Conservation (phyloP, 2,797 vertebrate species). For the Amblyopsis hoosieri region DNA sequence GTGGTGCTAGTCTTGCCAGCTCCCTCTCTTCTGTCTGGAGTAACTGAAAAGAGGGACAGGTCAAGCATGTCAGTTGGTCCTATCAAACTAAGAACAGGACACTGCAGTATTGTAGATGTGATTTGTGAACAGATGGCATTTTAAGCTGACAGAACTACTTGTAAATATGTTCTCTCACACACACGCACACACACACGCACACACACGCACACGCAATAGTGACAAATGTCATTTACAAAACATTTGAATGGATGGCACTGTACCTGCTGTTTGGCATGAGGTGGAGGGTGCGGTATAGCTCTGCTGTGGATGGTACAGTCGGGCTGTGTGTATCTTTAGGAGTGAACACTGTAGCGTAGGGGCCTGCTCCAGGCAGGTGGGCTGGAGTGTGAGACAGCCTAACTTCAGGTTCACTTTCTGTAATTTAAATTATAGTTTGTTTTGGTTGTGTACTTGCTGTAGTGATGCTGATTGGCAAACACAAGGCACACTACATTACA, state of each 20-base stretch:
- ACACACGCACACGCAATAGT: not conserved
- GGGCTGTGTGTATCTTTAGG: conserved; percentile 56
- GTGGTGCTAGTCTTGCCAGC: conserved; percentile 58
- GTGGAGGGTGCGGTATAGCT: conserved; percentile 77
- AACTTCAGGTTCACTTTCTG: conserved; percentile 77
- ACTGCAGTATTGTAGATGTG: no score
- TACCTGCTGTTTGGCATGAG: conserved; percentile 76
- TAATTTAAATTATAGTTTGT: not conserved
- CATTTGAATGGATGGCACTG: no score
- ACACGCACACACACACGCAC: not conserved
- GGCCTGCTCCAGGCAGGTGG: conserved; percentile 48
- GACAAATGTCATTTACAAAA: no score
- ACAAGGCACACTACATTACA: no score
- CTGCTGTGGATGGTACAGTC: conserved; percentile 69
- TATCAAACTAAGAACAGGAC: not conserved
- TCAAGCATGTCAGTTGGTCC: not conserved
- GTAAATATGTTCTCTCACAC: not conserved
- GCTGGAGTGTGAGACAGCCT: conserved; percentile 59
- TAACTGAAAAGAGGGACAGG: conserved; percentile 42
- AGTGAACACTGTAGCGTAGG: conserved; percentile 61
- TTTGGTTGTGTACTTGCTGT: not conserved
- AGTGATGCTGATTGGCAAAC: not conserved
- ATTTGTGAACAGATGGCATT: no score
- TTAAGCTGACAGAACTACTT: not conserved
- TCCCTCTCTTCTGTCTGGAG: conserved; percentile 59